phyloP scores from a whole-genome alignment of 2,797 vertebrate species.

The Karalla daura region DNA sequence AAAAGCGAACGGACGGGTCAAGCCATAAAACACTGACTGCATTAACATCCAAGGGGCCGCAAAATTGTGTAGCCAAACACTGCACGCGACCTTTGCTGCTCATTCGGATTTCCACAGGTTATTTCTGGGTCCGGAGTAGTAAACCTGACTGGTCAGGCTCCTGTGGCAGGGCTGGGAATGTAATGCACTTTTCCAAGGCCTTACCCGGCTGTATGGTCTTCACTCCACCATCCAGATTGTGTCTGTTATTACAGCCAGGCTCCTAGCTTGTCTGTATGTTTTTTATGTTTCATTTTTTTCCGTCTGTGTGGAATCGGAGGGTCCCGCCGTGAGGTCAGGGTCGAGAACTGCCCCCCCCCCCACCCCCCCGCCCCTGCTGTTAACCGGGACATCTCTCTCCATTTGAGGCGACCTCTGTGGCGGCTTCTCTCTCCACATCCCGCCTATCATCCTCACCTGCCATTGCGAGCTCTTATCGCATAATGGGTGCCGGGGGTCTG shows the following conservation, averaged over 20 bases:
- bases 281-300: too few species aligned
- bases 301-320: too few species aligned
- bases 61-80: too few species aligned
- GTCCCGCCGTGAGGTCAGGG: conserved; percentile 30
- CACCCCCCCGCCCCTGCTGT: too few species aligned
- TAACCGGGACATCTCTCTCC: conserved; percentile 33
- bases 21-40: not conserved
- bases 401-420: conserved; percentile 33
- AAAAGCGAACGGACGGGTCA: not conserved
- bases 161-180: not conserved
- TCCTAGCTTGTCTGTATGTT: not conserved
- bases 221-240: not conserved
- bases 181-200: conserved; percentile 4
- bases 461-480: conserved; percentile 41
- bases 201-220: not conserved
- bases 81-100: too few species aligned
- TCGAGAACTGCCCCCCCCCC: conserved; percentile 60
- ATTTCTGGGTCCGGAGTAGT: too few species aligned
- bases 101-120: not conserved
- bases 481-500: conserved; percentile 27
- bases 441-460: conserved; percentile 32
- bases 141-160: not conserved
- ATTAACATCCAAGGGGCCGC: too few species aligned
- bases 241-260: not conserved
- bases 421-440: conserved; percentile 18